Evolutionary conservation across 2,797 vertebrate genomes (phyloP).

Genomic region (Rhynchonycteris naso): DNA sequence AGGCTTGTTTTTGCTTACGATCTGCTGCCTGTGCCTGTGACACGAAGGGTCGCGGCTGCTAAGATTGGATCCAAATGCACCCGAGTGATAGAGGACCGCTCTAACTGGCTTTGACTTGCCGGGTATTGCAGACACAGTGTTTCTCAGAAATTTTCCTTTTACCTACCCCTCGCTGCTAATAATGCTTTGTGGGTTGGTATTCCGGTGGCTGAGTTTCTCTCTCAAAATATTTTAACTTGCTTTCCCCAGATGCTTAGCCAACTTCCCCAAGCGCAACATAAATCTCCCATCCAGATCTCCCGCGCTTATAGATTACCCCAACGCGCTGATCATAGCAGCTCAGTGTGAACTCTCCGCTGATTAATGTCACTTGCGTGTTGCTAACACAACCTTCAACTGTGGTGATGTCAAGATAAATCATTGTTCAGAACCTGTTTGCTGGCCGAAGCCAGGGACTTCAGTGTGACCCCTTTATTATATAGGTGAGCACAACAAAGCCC

Average conservation of each 20-base stretch:
- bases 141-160: constrained; percentile 13
- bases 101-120: constrained; percentile 28
- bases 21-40: not conserved
- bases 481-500: not conserved
- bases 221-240: constrained; percentile 5
- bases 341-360: fast-evolving
- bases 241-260: not conserved
- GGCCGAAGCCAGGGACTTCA: not conserved
- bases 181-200: constrained; percentile 37
- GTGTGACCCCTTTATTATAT: not conserved
- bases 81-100: not conserved
- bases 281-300: not conserved
- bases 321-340: not conserved
- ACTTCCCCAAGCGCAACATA: not conserved
- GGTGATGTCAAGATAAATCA: constrained; percentile 35
- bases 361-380: not conserved
- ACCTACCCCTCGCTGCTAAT: constrained; percentile 25
- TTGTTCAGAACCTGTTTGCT: not conserved
- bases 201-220: not conserved
- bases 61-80: not conserved
- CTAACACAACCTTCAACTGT: constrained; percentile 18
- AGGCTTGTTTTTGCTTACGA: not conserved
- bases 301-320: not conserved
- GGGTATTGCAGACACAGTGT: not conserved
- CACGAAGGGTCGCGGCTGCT: not conserved